These are phyloP conservation scores for Antheraea yamamai DNA, from an alignment of 2,888 invertebrate species.

Conservation along the genomic window DNA sequence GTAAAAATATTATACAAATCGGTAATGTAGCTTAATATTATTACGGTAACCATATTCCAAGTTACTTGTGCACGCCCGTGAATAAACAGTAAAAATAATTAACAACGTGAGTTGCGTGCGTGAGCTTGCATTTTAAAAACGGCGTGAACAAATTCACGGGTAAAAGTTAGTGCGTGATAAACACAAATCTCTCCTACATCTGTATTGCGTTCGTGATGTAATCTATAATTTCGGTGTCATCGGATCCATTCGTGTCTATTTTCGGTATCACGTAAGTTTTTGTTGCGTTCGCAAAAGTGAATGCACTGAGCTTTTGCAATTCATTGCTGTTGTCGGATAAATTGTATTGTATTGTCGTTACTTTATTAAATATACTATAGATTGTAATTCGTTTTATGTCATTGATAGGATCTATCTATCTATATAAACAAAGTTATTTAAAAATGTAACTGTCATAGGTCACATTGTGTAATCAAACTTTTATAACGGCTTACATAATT, in stretches of 20 bases:
- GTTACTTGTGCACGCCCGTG: too few relatives aligned
- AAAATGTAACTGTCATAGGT: neutral
- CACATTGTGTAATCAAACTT: neutral
- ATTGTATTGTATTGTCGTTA: neutral
- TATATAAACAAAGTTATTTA: neutral
- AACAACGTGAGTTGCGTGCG: too few relatives aligned
- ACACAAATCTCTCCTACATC: neutral
- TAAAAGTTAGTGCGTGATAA: neutral
- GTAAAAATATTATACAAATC: too few relatives aligned
- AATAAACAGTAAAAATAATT: too few relatives aligned
- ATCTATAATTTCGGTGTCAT: conserved; percentile 8
- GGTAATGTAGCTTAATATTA: too few relatives aligned
- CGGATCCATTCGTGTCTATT: conserved; percentile 1
- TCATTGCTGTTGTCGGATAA: neutral
- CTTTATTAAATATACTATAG: neutral
- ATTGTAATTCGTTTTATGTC: neutral
- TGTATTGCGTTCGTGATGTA: neutral
- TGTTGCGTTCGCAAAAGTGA: conserved; percentile 15
- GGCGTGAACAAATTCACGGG: neutral
- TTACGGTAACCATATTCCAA: too few relatives aligned
- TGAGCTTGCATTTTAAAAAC: neutral
- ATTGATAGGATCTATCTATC: neutral
- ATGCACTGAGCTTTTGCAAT: conserved; percentile 7
- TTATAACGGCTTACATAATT: neutral
- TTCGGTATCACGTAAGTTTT: conserved; percentile 5